Evolutionary conservation across 2,113 vertebrate genomes (phyloP).

Genomic region (Abramis brama): DNA sequence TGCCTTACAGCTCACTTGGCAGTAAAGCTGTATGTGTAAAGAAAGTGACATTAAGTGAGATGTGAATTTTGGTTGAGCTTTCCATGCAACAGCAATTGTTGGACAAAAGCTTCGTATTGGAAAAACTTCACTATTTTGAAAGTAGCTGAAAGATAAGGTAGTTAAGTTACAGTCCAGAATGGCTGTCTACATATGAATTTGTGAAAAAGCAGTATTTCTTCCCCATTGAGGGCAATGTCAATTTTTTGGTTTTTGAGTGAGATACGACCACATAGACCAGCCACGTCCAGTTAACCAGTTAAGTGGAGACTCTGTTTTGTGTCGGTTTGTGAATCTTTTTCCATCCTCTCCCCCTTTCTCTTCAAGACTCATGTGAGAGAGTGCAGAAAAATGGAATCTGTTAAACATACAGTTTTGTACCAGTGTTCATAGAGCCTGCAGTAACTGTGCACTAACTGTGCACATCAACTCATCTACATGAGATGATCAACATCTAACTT

Average conservation of each 20-base stretch:
- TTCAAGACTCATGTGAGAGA: not conserved
- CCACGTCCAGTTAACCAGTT: not conserved
- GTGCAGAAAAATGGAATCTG: not conserved
- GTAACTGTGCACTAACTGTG: not conserved
- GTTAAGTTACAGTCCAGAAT: not conserved
- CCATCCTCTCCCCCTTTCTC: not conserved
- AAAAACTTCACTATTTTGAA: not conserved
- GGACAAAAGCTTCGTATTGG: not conserved
- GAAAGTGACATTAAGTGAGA: not conserved
- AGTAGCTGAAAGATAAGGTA: not conserved
- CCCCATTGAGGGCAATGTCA: not conserved
- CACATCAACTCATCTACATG: not conserved
- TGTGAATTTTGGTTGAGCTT: not conserved
- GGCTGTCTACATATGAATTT: not conserved
- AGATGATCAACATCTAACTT: not conserved
- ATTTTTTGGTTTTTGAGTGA: not conserved
- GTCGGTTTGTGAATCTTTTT: constrained; percentile 1
- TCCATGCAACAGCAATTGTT: too few species aligned
- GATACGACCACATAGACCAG: not conserved
- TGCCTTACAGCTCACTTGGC: not conserved
- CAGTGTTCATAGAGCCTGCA: not conserved
- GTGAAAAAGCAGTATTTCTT: not conserved
- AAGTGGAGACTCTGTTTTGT: not conserved
- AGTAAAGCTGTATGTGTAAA: not conserved
- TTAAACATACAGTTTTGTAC: not conserved